Evolutionary conservation across 2,888 invertebrate species (phyloP), one percentile per base, ranked within the genome.

Genomic region (Nomada flava): DNA sequence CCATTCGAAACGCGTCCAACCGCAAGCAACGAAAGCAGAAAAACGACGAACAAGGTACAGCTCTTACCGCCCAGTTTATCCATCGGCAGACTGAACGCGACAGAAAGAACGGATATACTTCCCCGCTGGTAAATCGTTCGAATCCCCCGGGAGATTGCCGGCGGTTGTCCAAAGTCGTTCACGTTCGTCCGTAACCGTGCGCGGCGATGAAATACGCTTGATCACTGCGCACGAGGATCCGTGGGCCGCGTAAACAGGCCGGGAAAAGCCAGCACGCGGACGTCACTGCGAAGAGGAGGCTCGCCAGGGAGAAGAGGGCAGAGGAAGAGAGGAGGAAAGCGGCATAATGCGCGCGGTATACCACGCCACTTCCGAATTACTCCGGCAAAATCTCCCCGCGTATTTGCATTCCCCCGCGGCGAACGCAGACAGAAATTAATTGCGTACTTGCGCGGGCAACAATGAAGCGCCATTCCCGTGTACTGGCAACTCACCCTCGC

Each of bases 281-380:
- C 67, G 36, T 7, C 36, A 7, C 36, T 36, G 36, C 53, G 69
- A 36, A 53, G 53, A 69, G 26, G 53, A 42, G 67, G 36, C 15
- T 68, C 53, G 59, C 15, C 36, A 23, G 57, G n/a, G 75, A 26
- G 53, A 42, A 15, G 76, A 71, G 71, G 69, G 36, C 63, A 60
- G 68, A 74, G 71, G 68, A 59, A 64, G 79, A 26, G 79, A 76
- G 68, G 86, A 84, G 89, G 88, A 89, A 90, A 88, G 90, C 88
- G 88, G 89, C 91, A 91, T 92, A 91, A 92, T 91, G 92, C 89
- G 89, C 88, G 91, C 87, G 92, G 92, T 91, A 90, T 86, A 91
- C 92, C 92, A 88, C 91, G 89, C 89, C 90, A 92, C 90, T 92
- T 92, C 89, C 90, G 90, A 92, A 92, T 92, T 91, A 91, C 90